A percentile compares a stretch with the other conserved stretches of the same genome.
These are phyloP conservation scores for Amiota communis DNA, from an alignment of 2,888 invertebrate species.

Conservation along the genomic window DNA sequence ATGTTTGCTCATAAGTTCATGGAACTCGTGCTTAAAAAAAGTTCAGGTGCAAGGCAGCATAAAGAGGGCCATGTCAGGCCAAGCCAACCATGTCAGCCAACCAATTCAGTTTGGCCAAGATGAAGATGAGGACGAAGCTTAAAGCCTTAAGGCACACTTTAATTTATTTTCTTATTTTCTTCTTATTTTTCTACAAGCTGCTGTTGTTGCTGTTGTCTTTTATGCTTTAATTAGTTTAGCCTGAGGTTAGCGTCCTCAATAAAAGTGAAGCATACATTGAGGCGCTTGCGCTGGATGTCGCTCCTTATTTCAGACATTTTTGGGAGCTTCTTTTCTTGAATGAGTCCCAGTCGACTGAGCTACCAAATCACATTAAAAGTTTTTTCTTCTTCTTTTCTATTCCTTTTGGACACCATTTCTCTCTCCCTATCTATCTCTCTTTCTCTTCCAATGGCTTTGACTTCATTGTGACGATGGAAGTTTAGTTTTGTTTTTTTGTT, in stretches of 20 bases:
- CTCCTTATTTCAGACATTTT: background rate
- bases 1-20: constrained; percentile 56
- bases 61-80: background rate
- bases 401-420: constrained; percentile 9
- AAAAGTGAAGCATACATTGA: background rate
- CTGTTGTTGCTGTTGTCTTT: constrained; percentile 1
- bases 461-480: no score
- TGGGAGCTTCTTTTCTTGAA: constrained; percentile 3
- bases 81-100: background rate
- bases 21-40: constrained; percentile 40
- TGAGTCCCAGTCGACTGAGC: constrained; percentile 39
- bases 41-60: constrained; percentile 34
- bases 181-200: background rate
- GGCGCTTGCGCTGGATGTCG: background rate
- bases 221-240: constrained; percentile 57
- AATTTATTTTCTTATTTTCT: constrained; percentile 8
- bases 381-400: constrained; percentile 37
- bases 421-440: no score
- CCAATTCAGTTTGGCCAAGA: background rate
- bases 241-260: constrained; percentile 5
- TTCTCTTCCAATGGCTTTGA: no score
- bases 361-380: constrained; percentile 65
- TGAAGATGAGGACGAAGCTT: background rate
- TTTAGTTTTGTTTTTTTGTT: constrained; percentile 16
- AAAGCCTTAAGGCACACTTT: constrained; percentile 14